Evolutionary conservation across 1,140 invertebrate genomes (phyloP), one percentile per base, ranked within the genome.

Genomic region (Hyphantria cunea): DNA sequence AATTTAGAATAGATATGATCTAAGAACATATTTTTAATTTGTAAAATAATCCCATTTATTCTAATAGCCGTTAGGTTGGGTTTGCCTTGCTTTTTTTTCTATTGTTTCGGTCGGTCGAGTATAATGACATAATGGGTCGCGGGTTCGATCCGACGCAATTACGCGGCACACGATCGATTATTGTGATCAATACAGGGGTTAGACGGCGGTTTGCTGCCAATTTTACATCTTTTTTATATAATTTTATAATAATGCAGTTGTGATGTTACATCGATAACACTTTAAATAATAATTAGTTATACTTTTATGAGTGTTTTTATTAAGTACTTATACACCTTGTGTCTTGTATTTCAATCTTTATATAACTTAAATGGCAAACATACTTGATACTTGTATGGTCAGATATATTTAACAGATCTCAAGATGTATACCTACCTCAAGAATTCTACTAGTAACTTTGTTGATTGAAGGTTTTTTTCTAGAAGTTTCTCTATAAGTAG

Each of bases 141-240:
- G 73, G 82, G 83, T 86, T 81, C 79, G 84, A 82, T 86, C 78
- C 86, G 70, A 79, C 76, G 80, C 87, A 85, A 90, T 90, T 89
- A 89, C 83, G 76, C 70, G 87, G 87, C 87, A 90, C 87, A 90
- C 87, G 87, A 88, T 88, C 87, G 85, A 88, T 90, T 88, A 88
- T 85, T 84, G 81, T 88, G 85, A 87, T 90, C 87, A 88, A 90
- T 89, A 87, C 85, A 76, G 87, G 80, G 87, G 86, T 90, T 84
- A 89, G 84, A 84, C 77, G 72, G 68, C 79, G 80, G 80, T 85
- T 84, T 81, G 78, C 84, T 89, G 85, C 85, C 84, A 90, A 87
- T 90, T 89, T 90, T 85, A 83, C 76, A 82, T 82, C 66, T 78
- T 85, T 88, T 86, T 86, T 76, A 71, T 76, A 82, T 85, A 84